These are phyloP conservation scores for Phthorimaea operculella DNA, from an alignment of 1,140 invertebrate genomes.

Conservation along the genomic window DNA sequence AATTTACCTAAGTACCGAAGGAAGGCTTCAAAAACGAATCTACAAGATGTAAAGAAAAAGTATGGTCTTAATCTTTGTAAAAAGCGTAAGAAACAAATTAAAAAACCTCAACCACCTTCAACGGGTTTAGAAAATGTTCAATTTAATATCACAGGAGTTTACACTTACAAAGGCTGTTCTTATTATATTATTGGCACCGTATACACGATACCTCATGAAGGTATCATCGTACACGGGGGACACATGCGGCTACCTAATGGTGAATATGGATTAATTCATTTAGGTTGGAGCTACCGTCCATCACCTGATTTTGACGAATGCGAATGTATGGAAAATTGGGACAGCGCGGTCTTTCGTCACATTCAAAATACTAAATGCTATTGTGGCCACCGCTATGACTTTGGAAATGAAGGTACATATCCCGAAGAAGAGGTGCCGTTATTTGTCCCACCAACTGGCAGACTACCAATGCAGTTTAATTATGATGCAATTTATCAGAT, in stretches of 20 bases:
- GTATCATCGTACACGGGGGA: slow-evolving; percentile 50
- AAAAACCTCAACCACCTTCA: slow-evolving; percentile 33
- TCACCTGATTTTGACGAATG: slow-evolving; percentile 42
- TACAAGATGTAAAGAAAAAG: slow-evolving; percentile 28
- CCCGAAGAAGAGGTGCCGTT: slow-evolving; percentile 36
- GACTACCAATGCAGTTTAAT: slow-evolving; percentile 36
- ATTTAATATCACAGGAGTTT: slow-evolving; percentile 47
- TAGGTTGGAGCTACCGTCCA: slow-evolving; percentile 33
- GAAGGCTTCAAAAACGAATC: background rate
- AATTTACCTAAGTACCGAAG: slow-evolving; percentile 10
- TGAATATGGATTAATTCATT: slow-evolving; percentile 43
- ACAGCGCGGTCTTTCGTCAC: slow-evolving; percentile 38
- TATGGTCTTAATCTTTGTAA: slow-evolving; percentile 30
- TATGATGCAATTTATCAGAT: slow-evolving; percentile 51
- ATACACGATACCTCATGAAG: slow-evolving; percentile 34
- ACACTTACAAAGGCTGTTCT: slow-evolving; percentile 29
- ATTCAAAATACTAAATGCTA: slow-evolving; percentile 44
- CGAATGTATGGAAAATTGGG: slow-evolving; percentile 47
- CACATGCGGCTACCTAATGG: slow-evolving; percentile 23
- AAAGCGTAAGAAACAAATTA: slow-evolving; percentile 25
- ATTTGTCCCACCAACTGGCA: slow-evolving; percentile 40
- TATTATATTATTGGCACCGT: slow-evolving; percentile 39
- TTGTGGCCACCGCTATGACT: slow-evolving; percentile 51
- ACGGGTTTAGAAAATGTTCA: slow-evolving; percentile 45
- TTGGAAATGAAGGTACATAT: slow-evolving; percentile 43